A percentile compares a stretch with the other conserved stretches of the same genome.
Conservation (phyloP, 53 echinoderm and acorn worm genomes). For the Holothuria scabra region DNA sequence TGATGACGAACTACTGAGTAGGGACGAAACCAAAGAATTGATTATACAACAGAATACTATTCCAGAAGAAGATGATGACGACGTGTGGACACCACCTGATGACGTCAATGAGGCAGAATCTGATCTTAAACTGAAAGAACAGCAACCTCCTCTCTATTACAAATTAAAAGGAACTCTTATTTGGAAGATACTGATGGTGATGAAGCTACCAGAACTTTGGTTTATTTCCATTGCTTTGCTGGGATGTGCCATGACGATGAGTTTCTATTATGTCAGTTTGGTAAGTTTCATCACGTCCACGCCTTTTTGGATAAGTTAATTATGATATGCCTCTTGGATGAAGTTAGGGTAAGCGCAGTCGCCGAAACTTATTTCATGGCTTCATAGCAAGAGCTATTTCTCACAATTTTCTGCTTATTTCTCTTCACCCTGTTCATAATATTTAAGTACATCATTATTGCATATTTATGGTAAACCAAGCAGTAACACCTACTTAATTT, state of each 20-base stretch:
- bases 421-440: too few relatives aligned
- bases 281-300: constrained; percentile 39
- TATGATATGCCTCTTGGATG: too few relatives aligned
- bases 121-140: constrained; percentile 49
- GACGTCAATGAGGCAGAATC: constrained; percentile 32
- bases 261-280: constrained; percentile 92
- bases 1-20: neutral
- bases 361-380: too few relatives aligned
- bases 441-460: too few relatives aligned
- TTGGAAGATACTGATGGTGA: constrained; percentile 54
- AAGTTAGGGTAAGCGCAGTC: too few relatives aligned
- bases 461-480: too few relatives aligned
- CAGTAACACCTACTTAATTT: too few relatives aligned
- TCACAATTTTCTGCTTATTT: too few relatives aligned
- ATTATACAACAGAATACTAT: neutral
- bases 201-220: constrained; percentile 84
- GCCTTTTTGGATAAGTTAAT: too few relatives aligned
- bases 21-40: constrained; percentile 16
- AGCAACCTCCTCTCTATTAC: constrained; percentile 17
- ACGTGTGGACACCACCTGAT: constrained; percentile 36
- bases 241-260: constrained; percentile 90
- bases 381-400: too few relatives aligned
- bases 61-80: constrained; percentile 43
- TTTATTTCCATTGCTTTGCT: constrained; percentile 76
- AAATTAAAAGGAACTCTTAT: constrained; percentile 42